Conservation (phyloP, 2,113 vertebrate species). For the Trogon melanurus region DNA sequence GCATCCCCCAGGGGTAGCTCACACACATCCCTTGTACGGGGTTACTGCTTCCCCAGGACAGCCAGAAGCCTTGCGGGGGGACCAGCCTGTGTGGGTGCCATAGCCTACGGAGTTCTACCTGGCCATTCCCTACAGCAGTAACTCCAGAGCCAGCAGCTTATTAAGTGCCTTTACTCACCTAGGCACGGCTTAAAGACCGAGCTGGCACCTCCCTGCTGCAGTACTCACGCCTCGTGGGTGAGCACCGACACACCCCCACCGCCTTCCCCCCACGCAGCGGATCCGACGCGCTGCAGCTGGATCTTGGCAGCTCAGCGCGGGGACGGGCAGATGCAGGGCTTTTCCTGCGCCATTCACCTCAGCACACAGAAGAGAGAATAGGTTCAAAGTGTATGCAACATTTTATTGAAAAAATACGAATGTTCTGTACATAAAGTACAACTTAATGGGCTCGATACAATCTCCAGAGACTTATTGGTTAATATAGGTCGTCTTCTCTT, state of each 20-base stretch:
- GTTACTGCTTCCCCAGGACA: background rate
- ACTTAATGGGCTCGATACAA: slow-evolving; percentile 40
- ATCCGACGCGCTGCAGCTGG: accelerated
- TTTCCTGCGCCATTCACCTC: background rate
- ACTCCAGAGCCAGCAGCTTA: background rate
- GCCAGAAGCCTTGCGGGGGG: accelerated
- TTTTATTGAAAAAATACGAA: slow-evolving; percentile 75
- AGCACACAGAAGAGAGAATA: background rate
- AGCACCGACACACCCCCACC: background rate
- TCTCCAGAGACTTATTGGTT: slow-evolving; percentile 52
- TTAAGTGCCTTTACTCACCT: background rate
- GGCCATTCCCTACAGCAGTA: background rate
- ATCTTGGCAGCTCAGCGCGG: background rate
- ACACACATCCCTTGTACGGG: accelerated
- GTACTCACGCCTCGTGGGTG: accelerated
- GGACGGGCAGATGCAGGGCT: too few species aligned
- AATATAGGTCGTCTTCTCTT: slow-evolving; percentile 3
- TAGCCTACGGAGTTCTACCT: accelerated
- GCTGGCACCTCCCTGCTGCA: background rate
- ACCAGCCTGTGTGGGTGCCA: accelerated
- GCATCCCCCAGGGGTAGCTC: accelerated
- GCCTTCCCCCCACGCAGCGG: background rate
- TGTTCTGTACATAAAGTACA: slow-evolving; percentile 67
- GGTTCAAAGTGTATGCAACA: slow-evolving; percentile 54
- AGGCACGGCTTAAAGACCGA: background rate